Base-by-base conservation (phyloP, 2,113 vertebrate species). In the Protomyctophum bolini region DNA sequence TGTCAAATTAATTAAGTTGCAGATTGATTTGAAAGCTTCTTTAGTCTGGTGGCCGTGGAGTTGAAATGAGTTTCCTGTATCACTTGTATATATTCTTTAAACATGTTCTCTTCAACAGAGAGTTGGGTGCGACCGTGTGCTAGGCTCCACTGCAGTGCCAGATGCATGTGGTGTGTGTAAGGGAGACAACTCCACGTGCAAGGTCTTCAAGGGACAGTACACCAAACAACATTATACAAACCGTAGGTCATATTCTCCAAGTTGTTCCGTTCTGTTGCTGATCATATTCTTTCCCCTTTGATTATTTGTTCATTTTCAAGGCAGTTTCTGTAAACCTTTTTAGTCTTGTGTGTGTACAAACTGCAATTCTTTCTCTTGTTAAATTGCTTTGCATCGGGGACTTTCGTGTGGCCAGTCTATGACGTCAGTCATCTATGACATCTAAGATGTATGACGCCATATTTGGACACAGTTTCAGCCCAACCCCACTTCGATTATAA, bases 171-270 rank as follows among this genome's bases (percentile, higher is more conserved):
- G 96, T 0, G 87, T 97, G 48, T 97, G 96, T 82, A 91, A 88
- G 55, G 96, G 96, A 56, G 90, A 95, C 83, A 95, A 95, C 80
- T 94, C 95, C 57, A 94, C 93, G 51, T 97, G 96, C 83, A 93
- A 87, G 47, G 87, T 86, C 33, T 94, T 93, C 80, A 95, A 87
- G 71, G 95, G 95, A 14, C 92, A 93, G 52, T 94, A 95, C 69
- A 91, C 82, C 74, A 94, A 94, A 81, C 94, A 95, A 45, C 94
- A 95, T 74, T 91, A 80, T 15, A 81, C 89, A 7, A 95, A 94
- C 80, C 92, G 95, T 96, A 88, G 72, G 94, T 92, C 60, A 60
- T 6, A 10, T 9, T 41, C 10, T 15, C 66, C 47, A 7, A 1
- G 6, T 29, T 14, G 0, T 56, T 60, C 1, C 15, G 2, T 28